A percentile compares a stretch with the other conserved stretches of the same genome.
phyloP scores from a whole-genome alignment of 30 jellyfish, hydroid and myxozoan genomes.

The Aurelia aurita region DNA sequence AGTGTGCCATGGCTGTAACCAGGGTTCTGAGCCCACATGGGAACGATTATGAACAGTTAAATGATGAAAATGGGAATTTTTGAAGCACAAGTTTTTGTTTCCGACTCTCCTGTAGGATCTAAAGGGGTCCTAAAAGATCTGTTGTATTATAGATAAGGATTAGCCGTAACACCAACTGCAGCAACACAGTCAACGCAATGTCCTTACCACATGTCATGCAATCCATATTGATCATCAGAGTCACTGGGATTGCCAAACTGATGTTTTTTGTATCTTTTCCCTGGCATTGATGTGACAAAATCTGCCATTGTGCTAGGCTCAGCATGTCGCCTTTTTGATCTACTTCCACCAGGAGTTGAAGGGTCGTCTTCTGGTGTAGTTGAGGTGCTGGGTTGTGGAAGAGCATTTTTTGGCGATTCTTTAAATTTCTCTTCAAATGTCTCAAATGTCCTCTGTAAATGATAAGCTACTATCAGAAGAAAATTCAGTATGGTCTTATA shows the following conservation, averaged over 20 bases:
- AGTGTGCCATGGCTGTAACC: too few relatives aligned
- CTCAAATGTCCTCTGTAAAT: slow-evolving; percentile 62
- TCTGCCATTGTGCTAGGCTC: slow-evolving; percentile 97
- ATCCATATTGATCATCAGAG: slow-evolving; percentile 31
- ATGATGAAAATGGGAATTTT: too few relatives aligned
- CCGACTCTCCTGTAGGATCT: too few relatives aligned
- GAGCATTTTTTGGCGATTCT: not conserved
- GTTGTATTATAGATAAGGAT: too few relatives aligned
- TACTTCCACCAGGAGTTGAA: not conserved
- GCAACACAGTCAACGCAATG: not conserved
- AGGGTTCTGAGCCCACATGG: too few relatives aligned
- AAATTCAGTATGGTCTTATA: too few relatives aligned
- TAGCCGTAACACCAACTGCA: too few relatives aligned
- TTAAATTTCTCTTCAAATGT: slow-evolving; percentile 51
- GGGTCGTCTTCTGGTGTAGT: slow-evolving; percentile 18
- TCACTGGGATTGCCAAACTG: slow-evolving; percentile 46
- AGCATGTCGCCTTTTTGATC: slow-evolving; percentile 78
- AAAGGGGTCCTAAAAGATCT: too few relatives aligned
- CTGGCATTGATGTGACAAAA: slow-evolving; percentile 83
- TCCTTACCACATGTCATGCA: slow-evolving; percentile 18
- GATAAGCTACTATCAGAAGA: not conserved
- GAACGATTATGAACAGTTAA: too few relatives aligned
- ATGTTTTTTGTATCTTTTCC: slow-evolving; percentile 50
- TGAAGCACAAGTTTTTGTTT: too few relatives aligned
- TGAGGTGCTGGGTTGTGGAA: not conserved